A percentile compares a stretch with the other conserved stretches of the same genome.
Conservation (phyloP, 2,113 vertebrate species). For the Seriola rivoliana region DNA sequence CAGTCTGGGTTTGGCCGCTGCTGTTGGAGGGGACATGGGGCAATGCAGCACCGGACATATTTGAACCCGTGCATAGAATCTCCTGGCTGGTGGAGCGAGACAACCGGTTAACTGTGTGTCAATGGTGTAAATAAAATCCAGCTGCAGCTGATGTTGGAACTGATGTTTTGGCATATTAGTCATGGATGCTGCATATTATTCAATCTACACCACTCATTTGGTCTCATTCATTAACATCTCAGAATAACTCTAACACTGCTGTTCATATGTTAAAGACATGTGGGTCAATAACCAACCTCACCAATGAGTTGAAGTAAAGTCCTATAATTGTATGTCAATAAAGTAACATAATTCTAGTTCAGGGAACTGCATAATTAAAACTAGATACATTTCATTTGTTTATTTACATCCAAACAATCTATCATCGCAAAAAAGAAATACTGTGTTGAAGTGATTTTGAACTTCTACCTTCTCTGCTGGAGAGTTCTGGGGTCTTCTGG, state of each 20-base stretch:
- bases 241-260: background rate
- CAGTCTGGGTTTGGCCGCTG: slow-evolving; percentile 78
- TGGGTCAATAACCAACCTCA: background rate
- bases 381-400: background rate
- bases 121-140: background rate
- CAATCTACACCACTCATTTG: background rate
- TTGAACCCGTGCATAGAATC: slow-evolving; percentile 90
- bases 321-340: background rate
- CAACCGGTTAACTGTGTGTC: slow-evolving; percentile 17
- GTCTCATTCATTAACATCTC: background rate
- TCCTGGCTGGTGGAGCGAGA: slow-evolving; percentile 88
- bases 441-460: background rate
- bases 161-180: background rate
- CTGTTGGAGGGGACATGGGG: slow-evolving; percentile 57
- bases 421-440: background rate
- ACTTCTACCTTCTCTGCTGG: slow-evolving; percentile 92
- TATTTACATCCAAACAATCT: background rate
- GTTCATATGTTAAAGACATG: background rate
- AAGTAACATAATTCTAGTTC: background rate
- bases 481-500: slow-evolving; percentile 90
- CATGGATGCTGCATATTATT: background rate
- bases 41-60: slow-evolving; percentile 77
- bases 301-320: background rate
- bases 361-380: background rate
- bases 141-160: background rate